Evolutionary conservation across 2,888 invertebrate species (phyloP), one percentile per base, ranked within the genome.

Genomic region (Uloborus plumipes): DNA sequence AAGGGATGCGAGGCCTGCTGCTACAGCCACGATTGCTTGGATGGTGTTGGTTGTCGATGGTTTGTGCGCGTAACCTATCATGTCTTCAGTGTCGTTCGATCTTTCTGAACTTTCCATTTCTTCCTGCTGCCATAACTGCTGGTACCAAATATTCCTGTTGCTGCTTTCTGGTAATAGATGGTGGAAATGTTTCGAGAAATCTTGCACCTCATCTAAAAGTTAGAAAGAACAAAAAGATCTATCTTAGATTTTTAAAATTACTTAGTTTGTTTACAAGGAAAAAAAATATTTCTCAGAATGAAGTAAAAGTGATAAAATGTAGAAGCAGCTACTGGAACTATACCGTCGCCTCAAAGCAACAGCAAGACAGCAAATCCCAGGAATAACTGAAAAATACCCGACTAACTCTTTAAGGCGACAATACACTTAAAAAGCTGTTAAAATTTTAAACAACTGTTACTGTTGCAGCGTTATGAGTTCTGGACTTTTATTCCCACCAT

Each of bases 101-200:
- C 87, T 87, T 53, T 88, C 87, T 18, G 78, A 16, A 0, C 26
- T 55, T 3, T 64, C 16, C 49, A 39, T 55, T 11, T 64, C 50
- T 13, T 72, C 51, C 84, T 87, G 84, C 75, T 88, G 87, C 87
- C 89, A 89, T 84, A 88, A 88, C 67, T 89, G 89, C 18, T 87
- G 85, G 85, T 89, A 90, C 90, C 90, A 90, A 2, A 89, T 89
- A 82, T 90, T 89, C 4, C 85, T 80, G 0, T 69, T 77, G 79
- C 89, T 87, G 15, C 81, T 84, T 31, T 80, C 86, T 9, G 87
- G 86, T 2, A 83, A 79, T 1, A 87, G 85, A 1, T 71, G 74
- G 11, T 84, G 84, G 78, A 86, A 87, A 69, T 87, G 81, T 3
- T 85, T 72, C 20, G 86, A 85, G 73, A 87, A 87, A 49, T 87